Conservation (phyloP, 1,140 invertebrate genomes). For the Drosophila navojoa region DNA sequence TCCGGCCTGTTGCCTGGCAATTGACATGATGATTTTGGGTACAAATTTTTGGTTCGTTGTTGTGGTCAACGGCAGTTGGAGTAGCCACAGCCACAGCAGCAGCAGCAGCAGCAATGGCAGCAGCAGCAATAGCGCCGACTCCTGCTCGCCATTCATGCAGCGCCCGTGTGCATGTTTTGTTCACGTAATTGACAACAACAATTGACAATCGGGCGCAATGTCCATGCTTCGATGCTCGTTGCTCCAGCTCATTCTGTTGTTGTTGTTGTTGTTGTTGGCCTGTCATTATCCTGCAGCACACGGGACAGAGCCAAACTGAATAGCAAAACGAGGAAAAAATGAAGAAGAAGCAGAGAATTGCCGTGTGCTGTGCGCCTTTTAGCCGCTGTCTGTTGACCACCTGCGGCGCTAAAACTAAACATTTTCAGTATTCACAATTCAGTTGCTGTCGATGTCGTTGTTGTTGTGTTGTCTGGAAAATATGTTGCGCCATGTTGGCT, state of each 20-base stretch:
- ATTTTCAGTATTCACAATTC: constrained; percentile 36
- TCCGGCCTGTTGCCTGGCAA: constrained; percentile 40
- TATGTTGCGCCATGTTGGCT: constrained; percentile 35
- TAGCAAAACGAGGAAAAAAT: too few species aligned
- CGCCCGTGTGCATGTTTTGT: constrained; percentile 66
- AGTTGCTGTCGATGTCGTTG: neutral
- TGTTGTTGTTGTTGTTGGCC: constrained; percentile 44
- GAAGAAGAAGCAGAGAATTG: neutral
- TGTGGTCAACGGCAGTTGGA: constrained; percentile 30
- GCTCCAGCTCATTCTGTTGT: constrained; percentile 20
- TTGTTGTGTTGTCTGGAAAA: constrained; percentile 13
- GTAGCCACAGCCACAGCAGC: constrained; percentile 12
- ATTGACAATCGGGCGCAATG: constrained; percentile 69
- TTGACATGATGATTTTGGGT: constrained; percentile 65
- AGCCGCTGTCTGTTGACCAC: constrained; percentile 57
- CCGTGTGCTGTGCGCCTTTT: constrained; percentile 27
- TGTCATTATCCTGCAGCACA: constrained; percentile 69
- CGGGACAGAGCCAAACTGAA: constrained; percentile 7
- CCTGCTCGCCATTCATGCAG: constrained; percentile 44
- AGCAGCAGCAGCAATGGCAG: neutral
- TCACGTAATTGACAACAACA: constrained; percentile 79
- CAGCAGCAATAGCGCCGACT: neutral
- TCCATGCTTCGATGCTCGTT: constrained; percentile 33
- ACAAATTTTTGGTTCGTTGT: constrained; percentile 64
- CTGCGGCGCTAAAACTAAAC: constrained; percentile 67